phyloP scores from a whole-genome alignment of 2,797 vertebrate genomes.

The Heliangelus exortis region DNA sequence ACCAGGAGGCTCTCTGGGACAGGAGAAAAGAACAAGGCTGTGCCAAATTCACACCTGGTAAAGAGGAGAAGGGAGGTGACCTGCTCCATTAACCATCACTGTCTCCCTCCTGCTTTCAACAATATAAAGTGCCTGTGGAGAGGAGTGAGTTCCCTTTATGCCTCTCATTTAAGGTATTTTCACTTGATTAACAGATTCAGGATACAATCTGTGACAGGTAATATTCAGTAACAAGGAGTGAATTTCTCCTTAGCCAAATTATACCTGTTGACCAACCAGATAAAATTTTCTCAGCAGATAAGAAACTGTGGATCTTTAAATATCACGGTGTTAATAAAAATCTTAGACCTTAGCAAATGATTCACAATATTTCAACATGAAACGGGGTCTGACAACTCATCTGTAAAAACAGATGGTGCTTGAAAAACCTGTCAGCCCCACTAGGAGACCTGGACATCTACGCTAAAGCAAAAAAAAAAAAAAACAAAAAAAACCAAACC shows the following conservation, averaged over 20 bases:
- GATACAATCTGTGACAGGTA: not conserved
- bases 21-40: not conserved
- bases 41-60: not conserved
- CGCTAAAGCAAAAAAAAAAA: not conserved
- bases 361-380: slow-evolving; percentile 29
- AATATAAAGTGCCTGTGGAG: not conserved
- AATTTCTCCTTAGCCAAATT: not conserved
- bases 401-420: slow-evolving; percentile 22
- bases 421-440: not conserved
- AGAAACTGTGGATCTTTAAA: not conserved
- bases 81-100: not conserved
- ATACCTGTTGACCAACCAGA: not conserved
- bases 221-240: not conserved
- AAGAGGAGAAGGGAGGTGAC: not conserved
- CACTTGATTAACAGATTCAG: not conserved
- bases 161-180: not conserved
- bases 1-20: not conserved
- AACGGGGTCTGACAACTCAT: not conserved
- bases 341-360: not conserved
- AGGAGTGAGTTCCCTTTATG: not conserved
- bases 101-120: not conserved
- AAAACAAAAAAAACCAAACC: too few relatives aligned
- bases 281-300: not conserved
- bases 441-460: not conserved
- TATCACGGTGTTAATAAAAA: slow-evolving; percentile 2